Conservation (phyloP, 2,888 invertebrate genomes). For the Lottia gigantea region DNA sequence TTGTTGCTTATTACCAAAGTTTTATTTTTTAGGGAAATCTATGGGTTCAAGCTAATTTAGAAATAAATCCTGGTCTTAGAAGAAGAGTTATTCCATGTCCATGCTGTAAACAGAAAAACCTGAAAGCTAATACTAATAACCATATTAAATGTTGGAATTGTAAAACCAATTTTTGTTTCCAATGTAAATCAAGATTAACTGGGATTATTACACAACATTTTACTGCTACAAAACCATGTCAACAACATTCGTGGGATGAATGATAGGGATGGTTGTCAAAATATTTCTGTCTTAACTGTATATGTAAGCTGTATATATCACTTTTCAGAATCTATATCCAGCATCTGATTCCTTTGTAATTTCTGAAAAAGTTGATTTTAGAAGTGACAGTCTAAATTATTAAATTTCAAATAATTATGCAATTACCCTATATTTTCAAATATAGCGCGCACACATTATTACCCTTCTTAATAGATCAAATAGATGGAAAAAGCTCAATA, state of each 20-base stretch:
- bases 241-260: conserved; percentile 39
- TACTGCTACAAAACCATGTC: conserved; percentile 31
- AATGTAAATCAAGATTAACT: conserved; percentile 42
- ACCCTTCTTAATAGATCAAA: no score
- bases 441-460: no score
- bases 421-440: no score
- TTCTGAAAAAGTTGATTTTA: no score
- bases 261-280: background rate
- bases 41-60: conserved; percentile 34
- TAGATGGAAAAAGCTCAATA: no score
- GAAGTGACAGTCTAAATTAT: no score
- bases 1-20: background rate
- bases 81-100: conserved; percentile 33
- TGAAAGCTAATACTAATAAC: conserved; percentile 45
- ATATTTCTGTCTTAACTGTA: background rate
- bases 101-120: conserved; percentile 45
- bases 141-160: conserved; percentile 58
- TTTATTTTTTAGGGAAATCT: conserved; percentile 32
- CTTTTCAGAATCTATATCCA: no score
- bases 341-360: no score
- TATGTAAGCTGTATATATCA: no score
- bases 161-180: conserved; percentile 46
- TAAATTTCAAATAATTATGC: no score
- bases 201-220: conserved; percentile 48
- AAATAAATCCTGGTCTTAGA: conserved; percentile 30